Evolutionary conservation across 2,113 vertebrate species (phyloP), one percentile per base, ranked within the genome.

Genomic region (Verasper variegatus): DNA sequence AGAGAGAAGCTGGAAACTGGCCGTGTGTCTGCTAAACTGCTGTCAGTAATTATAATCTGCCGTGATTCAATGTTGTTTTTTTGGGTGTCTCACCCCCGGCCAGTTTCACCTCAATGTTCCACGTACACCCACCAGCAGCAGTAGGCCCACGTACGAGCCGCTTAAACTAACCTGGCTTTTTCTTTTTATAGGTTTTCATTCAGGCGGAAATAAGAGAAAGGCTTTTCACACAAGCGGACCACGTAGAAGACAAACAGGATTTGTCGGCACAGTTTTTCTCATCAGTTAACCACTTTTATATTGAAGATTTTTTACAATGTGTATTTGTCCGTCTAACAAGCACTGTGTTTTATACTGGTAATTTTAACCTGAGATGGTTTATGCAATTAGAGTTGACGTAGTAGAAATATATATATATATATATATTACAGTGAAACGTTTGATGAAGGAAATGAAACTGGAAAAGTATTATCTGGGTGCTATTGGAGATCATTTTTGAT

Each of bases 141-240:
- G 40, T 42, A 13, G 12, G 20, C 1, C 2, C 5, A 3, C 8
- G 2, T 69, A 31, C 17, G 55, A 23, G 42, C 21, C 42, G 23
- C 27, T 31, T 10, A 1, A 74, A 77, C 59, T 82, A 68, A 84
- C 52, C 81, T 24, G 12, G 56, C n/a, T 52, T 82, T 81, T 88
- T 76, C 78, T 68, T 24, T 76, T 84, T 82, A 0, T 73, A 95
- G 94, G 87, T 95, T 95, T 89, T 95, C 94, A 67, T 94, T 95
- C 82, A 91, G 88, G 69, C 84, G 90, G 80, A 94, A 95, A 90
- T 94, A 62, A 90, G 54, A 51, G 1, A 56, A 9, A 74, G 49
- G 49, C 21, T 40, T 23, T 17, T 68, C 20, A 45, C 1, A 66
- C 47, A 59, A 78, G 71, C 6, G 18, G 37, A 74, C 24, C 52